Conservation (phyloP, 2,888 invertebrate genomes). For the Crepidodera aurea region DNA sequence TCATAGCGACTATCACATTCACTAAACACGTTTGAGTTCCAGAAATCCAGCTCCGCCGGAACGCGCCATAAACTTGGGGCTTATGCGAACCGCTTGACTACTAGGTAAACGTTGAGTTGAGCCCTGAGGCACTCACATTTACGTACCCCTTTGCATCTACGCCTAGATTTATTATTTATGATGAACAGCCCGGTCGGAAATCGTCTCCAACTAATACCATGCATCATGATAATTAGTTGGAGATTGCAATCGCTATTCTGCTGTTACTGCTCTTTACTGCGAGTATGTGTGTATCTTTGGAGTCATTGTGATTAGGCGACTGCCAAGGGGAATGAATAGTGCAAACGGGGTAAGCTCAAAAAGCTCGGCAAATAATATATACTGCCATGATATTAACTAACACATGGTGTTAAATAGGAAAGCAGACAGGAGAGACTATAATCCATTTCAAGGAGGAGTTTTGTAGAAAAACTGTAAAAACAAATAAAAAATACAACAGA, state of each 20-base stretch:
- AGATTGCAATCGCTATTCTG: conserved; percentile 39
- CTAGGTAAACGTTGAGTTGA: conserved; percentile 53
- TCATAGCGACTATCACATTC: not conserved
- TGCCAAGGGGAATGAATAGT: conserved; percentile 1
- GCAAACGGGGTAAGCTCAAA: no score
- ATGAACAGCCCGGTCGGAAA: conserved; percentile 40
- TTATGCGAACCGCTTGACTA: conserved; percentile 61
- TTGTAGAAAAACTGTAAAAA: no score
- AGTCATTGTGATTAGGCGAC: conserved; percentile 38
- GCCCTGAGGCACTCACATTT: not conserved
- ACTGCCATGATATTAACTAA: no score
- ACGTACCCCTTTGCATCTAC: conserved; percentile 3
- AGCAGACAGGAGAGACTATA: no score
- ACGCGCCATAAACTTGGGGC: conserved; percentile 60
- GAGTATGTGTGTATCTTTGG: conserved; percentile 26
- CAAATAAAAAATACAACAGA: no score
- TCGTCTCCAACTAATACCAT: conserved; percentile 46
- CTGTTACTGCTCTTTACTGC: conserved; percentile 9
- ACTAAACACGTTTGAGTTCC: conserved; percentile 56
- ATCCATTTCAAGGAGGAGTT: no score
- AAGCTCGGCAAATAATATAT: no score
- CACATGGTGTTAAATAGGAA: no score
- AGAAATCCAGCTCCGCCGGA: conserved; percentile 54
- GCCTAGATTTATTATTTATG: conserved; percentile 45
- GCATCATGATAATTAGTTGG: conserved; percentile 45